A percentile compares a stretch with the other conserved stretches of the same genome.
Conservation (phyloP, 2,888 invertebrate genomes). For the Philonicus albiceps region DNA sequence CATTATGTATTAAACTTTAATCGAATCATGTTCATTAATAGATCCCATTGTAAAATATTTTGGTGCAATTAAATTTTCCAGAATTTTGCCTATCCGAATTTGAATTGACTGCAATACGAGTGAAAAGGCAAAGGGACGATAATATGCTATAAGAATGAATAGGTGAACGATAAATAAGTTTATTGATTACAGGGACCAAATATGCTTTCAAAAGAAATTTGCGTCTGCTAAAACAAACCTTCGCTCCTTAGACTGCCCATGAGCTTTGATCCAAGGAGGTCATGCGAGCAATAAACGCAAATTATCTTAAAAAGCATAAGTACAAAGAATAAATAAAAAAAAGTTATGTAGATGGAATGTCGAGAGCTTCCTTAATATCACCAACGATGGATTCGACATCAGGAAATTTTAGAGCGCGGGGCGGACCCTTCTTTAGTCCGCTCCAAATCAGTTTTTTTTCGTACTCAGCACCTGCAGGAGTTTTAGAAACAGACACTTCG, state of each 20-base stretch:
- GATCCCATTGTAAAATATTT: no score
- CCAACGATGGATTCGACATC: conserved; percentile 47
- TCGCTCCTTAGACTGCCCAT: not conserved
- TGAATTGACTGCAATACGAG: no score
- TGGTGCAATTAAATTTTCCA: no score
- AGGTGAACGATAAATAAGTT: not conserved
- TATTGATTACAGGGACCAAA: not conserved
- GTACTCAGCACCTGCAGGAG: conserved; percentile 48
- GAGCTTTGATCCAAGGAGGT: not conserved
- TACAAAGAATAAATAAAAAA: not conserved
- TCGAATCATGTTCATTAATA: no score
- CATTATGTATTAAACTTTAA: no score
- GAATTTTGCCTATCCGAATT: no score
- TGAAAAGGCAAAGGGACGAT: no score
- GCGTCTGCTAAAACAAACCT: not conserved
- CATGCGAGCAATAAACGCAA: not conserved
- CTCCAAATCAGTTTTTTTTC: conserved; percentile 56
- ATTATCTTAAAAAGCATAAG: not conserved
- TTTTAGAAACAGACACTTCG: conserved; percentile 54
- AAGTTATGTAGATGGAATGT: not conserved
- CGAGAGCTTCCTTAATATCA: not conserved
- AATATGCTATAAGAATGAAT: no score
- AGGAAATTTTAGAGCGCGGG: conserved; percentile 60
- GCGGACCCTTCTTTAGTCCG: conserved; percentile 57
- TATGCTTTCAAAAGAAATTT: not conserved